These are phyloP conservation scores for Pseudonaja textilis DNA, from an alignment of 2,113 vertebrate species.

Conservation along the genomic window DNA sequence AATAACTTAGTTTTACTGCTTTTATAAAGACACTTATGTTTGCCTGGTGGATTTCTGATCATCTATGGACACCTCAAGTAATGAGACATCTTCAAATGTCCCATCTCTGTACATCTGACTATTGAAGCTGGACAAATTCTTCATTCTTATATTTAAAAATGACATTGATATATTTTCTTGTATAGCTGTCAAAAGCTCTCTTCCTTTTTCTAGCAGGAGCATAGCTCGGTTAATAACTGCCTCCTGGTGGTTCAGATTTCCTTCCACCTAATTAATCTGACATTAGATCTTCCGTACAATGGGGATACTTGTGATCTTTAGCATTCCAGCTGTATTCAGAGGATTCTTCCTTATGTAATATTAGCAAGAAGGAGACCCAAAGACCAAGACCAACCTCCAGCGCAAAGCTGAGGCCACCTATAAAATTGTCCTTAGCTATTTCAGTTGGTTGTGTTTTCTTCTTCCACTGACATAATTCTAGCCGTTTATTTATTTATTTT, in stretches of 20 bases:
- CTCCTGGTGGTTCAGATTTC: slow-evolving; percentile 8
- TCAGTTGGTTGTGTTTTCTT: neutral
- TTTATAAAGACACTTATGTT: neutral
- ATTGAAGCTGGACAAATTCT: neutral
- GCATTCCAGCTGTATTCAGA: neutral
- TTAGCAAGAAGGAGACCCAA: neutral
- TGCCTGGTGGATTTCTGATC: neutral
- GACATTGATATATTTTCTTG: neutral
- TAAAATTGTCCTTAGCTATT: neutral
- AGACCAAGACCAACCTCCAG: neutral
- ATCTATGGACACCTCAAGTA: neutral
- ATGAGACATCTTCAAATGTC: neutral
- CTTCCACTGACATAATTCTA: neutral
- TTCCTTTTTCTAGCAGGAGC: neutral
- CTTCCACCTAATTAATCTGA: neutral
- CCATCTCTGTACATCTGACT: neutral
- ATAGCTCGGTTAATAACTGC: slow-evolving; percentile 16
- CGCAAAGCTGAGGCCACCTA: neutral
- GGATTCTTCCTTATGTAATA: neutral
- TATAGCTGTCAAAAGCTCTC: neutral
- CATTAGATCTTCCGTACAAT: neutral
- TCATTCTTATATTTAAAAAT: neutral
- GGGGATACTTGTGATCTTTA: neutral
- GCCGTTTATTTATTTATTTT: too few relatives aligned
- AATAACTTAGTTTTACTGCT: neutral